Base-by-base conservation (phyloP, 2,113 vertebrate species). In the Monarcha castaneiventris region DNA sequence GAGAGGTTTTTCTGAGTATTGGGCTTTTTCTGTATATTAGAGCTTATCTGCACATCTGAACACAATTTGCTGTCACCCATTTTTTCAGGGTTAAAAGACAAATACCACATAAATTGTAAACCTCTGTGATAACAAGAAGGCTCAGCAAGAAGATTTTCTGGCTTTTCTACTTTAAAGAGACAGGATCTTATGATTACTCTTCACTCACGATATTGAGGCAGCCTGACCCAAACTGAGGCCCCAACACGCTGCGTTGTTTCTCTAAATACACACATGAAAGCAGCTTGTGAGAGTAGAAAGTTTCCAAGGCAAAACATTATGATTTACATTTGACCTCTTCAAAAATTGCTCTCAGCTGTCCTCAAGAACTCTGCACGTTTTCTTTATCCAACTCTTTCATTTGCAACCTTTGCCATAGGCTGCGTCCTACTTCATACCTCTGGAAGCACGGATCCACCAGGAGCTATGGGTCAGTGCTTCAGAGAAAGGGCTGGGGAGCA, bases 51-150 rank as follows among this genome's bases (percentile, higher is more conserved):
- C 49, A 76, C 32, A 76, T 87, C 54, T 89, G 75, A 91, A 56
- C 11, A 71, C 15, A 48, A 49, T 68, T 75, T 83, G 44, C 51
- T 52, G 27, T 49, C 78, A 63, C 25, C 6, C 15, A 8, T 35
- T 75, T 86, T 90, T 68, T 83, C 67, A 76, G 62, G 39, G 48
- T 90, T 56, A 69, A 68, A 93, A 93, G 88, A 62, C 33, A 92
- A 92, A 90, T 39, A 79, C 21, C 11, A 10, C 35, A 72, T 16
- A 52, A 90, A 80, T 52, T 76, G 30, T 73, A 86, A 96, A 52
- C 25, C 67, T 86, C 68, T 93, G 49, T 49, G 75, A 69, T 56
- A 90, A 75, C 25, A 85, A 90, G 58, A 92, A 72, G 56, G 27
- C 52, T 90, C 71, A 64, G 75, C 62, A 69, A 88, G 58, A 87